These are phyloP conservation scores for Chlorops oryzae DNA, from an alignment of 1,140 invertebrate species.

Conservation along the genomic window DNA sequence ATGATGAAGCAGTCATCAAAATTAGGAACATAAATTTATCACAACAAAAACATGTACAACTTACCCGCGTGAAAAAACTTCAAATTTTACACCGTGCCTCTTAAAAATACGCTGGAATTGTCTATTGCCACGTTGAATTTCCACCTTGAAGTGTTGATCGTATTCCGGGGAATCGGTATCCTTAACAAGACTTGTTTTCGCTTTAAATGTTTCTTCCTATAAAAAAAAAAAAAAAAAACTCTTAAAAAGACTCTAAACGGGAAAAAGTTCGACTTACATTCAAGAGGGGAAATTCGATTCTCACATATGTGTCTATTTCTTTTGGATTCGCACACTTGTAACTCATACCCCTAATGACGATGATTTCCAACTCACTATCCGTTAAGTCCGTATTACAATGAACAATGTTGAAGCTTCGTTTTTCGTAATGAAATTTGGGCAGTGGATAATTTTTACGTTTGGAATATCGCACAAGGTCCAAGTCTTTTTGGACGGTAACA, in stretches of 20 bases:
- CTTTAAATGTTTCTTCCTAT: slow-evolving; percentile 70
- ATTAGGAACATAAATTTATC: too few relatives aligned
- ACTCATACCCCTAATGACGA: slow-evolving; percentile 79
- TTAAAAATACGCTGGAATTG: slow-evolving; percentile 81
- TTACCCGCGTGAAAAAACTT: slow-evolving; percentile 91
- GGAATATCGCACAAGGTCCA: slow-evolving; percentile 75
- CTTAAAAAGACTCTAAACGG: too few relatives aligned
- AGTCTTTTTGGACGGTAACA: slow-evolving; percentile 76
- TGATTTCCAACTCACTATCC: slow-evolving; percentile 85
- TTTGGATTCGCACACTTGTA: slow-evolving; percentile 78
- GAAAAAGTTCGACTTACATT: slow-evolving; percentile 54
- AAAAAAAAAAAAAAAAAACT: slow-evolving; percentile 19
- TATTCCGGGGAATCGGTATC: slow-evolving; percentile 88
- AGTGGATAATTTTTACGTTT: slow-evolving; percentile 54
- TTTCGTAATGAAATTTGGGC: slow-evolving; percentile 93
- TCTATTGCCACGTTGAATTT: slow-evolving; percentile 72
- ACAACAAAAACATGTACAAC: slow-evolving; percentile 37
- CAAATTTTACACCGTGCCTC: slow-evolving; percentile 79
- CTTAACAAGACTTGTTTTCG: slow-evolving; percentile 71
- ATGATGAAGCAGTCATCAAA: too few relatives aligned
- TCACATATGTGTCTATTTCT: slow-evolving; percentile 91
- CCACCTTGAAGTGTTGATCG: slow-evolving; percentile 67
- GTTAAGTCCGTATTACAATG: slow-evolving; percentile 90
- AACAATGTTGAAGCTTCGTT: slow-evolving; percentile 79
- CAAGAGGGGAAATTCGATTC: slow-evolving; percentile 88